Base-by-base conservation (phyloP, 2,113 vertebrate genomes). In the Tetrao urogallus region DNA sequence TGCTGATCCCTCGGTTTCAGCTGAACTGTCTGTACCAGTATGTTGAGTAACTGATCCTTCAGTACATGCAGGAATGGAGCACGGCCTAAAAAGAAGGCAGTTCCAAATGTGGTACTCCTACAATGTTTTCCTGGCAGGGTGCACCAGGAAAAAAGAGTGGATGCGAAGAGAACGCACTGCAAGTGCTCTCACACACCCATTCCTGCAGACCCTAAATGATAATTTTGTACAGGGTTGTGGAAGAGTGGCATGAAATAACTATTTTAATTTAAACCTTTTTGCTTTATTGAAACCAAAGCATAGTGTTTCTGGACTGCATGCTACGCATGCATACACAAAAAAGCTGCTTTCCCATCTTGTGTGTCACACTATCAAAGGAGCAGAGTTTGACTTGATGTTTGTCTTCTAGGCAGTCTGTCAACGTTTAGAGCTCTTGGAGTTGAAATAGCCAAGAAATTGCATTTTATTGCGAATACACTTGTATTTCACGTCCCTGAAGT, bases 41-140 rank as follows among this genome's bases (percentile, higher is more conserved):
- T 43, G 60, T 64, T 88, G 61, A 92, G 71, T 86, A 72, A 90
- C 80, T 93, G n/a, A 74, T 64, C 72, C 56, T 77, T 64, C 47
- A 52, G 56, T 71, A 32, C 40, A 4, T 8, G 45, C 16, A 1
- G 71, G 79, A 74, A 2, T 4, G 30, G 91, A 85, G 36, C n/a
- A 57, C 54, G 50, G 2, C 45, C 40, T 43, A 60, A 79, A 73
- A 78, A 75, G n/a, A 82, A 78, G 63, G 11, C 56, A n/a, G 1
- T 42, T 78, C 40, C 74, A 32, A 72, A 18, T 36, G 61, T 43
- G 38, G 10, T 24, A 17, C 25, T 83, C 50, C 0, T 13, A 22
- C 17, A 34, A 3, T 3, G 2, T 56, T 82, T 66, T 48, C 57
- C 24, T 65, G 86, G 43, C 69, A 47, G 60, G 61, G 50, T 64